These are phyloP conservation scores for Megaceryle alcyon DNA, from an alignment of 2,797 vertebrate genomes.

Conservation along the genomic window DNA sequence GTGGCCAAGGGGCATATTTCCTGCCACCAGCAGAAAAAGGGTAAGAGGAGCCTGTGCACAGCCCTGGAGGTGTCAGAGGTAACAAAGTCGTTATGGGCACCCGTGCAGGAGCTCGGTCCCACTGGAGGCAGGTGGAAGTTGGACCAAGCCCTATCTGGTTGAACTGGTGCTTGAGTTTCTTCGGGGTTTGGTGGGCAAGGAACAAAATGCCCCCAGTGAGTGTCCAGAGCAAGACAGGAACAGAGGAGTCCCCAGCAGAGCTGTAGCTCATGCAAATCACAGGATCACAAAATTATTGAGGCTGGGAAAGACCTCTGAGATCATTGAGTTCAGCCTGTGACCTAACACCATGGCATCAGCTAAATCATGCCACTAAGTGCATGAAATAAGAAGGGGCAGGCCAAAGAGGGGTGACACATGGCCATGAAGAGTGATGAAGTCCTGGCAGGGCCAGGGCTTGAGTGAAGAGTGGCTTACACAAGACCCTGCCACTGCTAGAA, in stretches of 20 bases:
- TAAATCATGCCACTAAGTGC: no score
- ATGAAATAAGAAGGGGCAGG: neutral
- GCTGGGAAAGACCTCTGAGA: no score
- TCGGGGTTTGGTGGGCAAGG: neutral
- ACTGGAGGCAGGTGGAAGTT: neutral
- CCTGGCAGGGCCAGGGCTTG: neutral
- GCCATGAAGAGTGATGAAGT: neutral
- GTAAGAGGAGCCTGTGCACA: rapidly evolving
- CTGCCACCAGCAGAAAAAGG: neutral
- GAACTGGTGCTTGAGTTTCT: neutral
- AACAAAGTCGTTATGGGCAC: neutral
- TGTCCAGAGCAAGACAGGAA: neutral
- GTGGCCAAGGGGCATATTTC: neutral
- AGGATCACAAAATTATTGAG: no score
- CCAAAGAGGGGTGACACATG: rapidly evolving
- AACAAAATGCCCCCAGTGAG: neutral
- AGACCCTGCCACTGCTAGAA: rapidly evolving
- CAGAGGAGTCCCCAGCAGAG: neutral
- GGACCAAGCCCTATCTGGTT: neutral
- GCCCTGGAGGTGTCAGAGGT: neutral
- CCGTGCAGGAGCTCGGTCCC: neutral
- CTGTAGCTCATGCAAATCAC: neutral
- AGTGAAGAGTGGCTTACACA: neutral
- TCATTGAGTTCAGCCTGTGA: no score
- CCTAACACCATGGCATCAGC: no score